Evolutionary conservation across 2,888 invertebrate genomes (phyloP).

Genomic region (Agrotis puta): DNA sequence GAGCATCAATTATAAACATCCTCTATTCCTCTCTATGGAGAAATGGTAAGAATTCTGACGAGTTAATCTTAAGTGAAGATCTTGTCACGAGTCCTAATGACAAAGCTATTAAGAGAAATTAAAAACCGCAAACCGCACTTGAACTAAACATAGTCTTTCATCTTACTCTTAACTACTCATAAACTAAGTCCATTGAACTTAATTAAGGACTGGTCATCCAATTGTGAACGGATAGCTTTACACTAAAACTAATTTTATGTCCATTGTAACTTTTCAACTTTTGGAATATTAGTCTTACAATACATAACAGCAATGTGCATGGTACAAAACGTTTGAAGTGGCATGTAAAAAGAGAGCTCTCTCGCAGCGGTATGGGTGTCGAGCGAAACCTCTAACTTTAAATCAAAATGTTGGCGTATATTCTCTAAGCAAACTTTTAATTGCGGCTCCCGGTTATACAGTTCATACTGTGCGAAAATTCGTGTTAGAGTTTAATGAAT

Average conservation of each 20-base stretch:
- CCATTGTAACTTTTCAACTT: conserved; percentile 35
- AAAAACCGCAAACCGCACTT: conserved; percentile 57
- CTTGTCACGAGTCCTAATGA: conserved; percentile 43
- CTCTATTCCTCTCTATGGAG: not conserved
- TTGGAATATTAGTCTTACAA: conserved; percentile 34
- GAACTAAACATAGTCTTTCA: conserved; percentile 26
- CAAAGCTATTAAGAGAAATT: conserved; percentile 44
- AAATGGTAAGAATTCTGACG: conserved; percentile 1
- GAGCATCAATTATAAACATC: not conserved
- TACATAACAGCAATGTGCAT: conserved; percentile 30
- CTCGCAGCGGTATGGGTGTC: conserved; percentile 67
- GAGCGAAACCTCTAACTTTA: conserved; percentile 82
- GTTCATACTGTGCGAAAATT: conserved; percentile 82
- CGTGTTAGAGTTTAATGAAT: conserved; percentile 87
- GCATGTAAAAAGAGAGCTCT: conserved; percentile 68
- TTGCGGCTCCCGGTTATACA: conserved; percentile 85
- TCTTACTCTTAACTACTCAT: conserved; percentile 39
- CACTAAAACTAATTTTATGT: conserved; percentile 22
- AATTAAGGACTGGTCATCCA: conserved; percentile 19
- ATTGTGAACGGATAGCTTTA: conserved; percentile 12
- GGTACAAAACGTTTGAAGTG: conserved; percentile 45
- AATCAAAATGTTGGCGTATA: conserved; percentile 87
- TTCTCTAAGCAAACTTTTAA: conserved; percentile 87
- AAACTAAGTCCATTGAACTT: conserved; percentile 37
- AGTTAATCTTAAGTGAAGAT: conserved; percentile 22